Conservation (phyloP, 2,888 invertebrate species). For the Candidula unifasciata region DNA sequence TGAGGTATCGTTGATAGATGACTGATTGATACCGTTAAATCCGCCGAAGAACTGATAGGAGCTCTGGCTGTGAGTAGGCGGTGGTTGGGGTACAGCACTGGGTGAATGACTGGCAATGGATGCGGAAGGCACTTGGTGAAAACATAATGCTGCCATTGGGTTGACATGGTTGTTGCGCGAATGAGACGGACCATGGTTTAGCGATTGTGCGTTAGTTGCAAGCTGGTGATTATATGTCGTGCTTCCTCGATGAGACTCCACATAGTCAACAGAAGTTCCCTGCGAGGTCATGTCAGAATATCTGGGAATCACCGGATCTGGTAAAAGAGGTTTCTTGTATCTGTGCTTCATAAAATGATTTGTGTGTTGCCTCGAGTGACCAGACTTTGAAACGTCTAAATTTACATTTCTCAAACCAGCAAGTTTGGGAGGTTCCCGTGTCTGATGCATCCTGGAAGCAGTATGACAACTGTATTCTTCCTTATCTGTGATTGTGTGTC, state of each 20-base stretch:
- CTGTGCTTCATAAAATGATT: background rate
- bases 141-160: background rate
- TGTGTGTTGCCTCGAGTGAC: background rate
- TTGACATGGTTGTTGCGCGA: slow-evolving; percentile 12
- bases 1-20: background rate
- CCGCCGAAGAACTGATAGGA: background rate
- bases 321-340: slow-evolving; percentile 35
- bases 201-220: background rate
- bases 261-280: background rate
- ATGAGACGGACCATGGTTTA: slow-evolving; percentile 1
- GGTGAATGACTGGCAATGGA: background rate
- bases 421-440: background rate
- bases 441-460: background rate
- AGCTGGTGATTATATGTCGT: slow-evolving; percentile 28
- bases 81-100: background rate
- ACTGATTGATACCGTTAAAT: too few relatives aligned
- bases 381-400: background rate
- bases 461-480: background rate
- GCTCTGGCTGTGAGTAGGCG: background rate
- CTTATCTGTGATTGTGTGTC: background rate
- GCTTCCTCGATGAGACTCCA: background rate
- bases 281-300: slow-evolving; percentile 24
- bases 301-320: slow-evolving; percentile 39
- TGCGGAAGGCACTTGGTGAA: slow-evolving; percentile 23
- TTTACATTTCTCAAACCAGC: background rate